phyloP scores from a whole-genome alignment of 2,888 invertebrate species.

The Diplolepis rosae region DNA sequence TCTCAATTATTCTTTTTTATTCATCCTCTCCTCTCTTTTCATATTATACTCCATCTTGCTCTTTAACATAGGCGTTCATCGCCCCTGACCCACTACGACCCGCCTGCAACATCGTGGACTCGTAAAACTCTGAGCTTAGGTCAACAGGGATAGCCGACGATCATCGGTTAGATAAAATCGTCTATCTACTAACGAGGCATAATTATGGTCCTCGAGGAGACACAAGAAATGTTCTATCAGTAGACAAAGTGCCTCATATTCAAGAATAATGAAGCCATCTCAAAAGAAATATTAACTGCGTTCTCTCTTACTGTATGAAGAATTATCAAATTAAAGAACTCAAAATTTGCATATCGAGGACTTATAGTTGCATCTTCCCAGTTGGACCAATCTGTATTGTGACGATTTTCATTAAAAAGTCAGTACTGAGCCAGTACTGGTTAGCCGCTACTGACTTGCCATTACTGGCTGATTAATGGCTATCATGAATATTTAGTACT shows the following conservation, averaged over 20 bases:
- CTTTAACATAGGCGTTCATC: constrained; percentile 12
- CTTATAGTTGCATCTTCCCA: no score
- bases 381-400: no score
- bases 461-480: no score
- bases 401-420: no score
- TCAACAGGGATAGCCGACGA: constrained; percentile 22
- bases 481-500: no score
- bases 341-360: no score
- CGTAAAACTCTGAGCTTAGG: constrained; percentile 8
- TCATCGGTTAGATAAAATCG: constrained; percentile 25
- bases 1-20: not conserved
- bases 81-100: constrained; percentile 25
- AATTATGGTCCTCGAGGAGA: constrained; percentile 6
- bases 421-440: no score
- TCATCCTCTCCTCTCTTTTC: not conserved
- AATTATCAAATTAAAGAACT: no score
- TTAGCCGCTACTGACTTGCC: no score
- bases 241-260: not conserved
- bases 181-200: constrained; percentile 30
- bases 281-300: no score
- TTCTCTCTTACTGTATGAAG: no score
- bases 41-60: not conserved
- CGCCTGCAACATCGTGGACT: not conserved
- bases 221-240: not conserved
- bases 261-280: no score